phyloP scores from a whole-genome alignment of 2,888 invertebrate species.

The Silvanus unidentatus region DNA sequence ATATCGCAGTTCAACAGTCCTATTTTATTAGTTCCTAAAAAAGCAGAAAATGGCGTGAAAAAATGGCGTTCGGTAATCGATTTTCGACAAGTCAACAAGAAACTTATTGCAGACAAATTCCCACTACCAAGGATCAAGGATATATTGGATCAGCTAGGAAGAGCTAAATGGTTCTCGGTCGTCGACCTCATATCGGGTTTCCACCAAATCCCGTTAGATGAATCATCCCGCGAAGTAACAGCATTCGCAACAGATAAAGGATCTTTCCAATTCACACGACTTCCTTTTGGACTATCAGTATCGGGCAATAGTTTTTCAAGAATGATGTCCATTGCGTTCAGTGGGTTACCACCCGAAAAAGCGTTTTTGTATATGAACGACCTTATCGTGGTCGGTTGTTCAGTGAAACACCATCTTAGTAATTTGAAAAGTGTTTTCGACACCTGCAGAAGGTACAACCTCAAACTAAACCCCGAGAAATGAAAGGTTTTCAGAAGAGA shows the following conservation, averaged over 20 bases:
- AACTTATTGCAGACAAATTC: conserved; percentile 17
- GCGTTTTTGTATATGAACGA: conserved; percentile 27
- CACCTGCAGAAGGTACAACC: conserved; percentile 7
- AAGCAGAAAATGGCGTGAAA: conserved; percentile 11
- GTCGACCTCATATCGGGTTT: conserved; percentile 16
- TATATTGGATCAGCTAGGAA: conserved; percentile 19
- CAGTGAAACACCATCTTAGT: conserved; percentile 11
- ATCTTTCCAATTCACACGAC: conserved; percentile 18
- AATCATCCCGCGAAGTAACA: conserved; percentile 17
- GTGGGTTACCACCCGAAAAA: conserved; percentile 17
- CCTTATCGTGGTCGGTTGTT: conserved; percentile 22
- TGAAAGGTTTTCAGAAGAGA: conserved; percentile 18
- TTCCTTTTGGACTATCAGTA: conserved; percentile 23
- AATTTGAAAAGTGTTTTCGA: conserved; percentile 12
- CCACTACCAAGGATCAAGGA: conserved; percentile 19
- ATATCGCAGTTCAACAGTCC: conserved; percentile 20
- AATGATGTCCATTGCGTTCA: conserved; percentile 27
- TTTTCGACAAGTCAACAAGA: conserved; percentile 18
- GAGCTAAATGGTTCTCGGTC: conserved; percentile 20
- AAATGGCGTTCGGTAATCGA: conserved; percentile 18
- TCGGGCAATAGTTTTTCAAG: conserved; percentile 23
- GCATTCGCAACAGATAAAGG: conserved; percentile 18
- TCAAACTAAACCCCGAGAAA: conserved; percentile 17
- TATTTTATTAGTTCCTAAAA: conserved; percentile 23
- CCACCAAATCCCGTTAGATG: conserved; percentile 17